Evolutionary conservation across 2,113 vertebrate genomes (phyloP).

Genomic region (Pteruthius melanotis): DNA sequence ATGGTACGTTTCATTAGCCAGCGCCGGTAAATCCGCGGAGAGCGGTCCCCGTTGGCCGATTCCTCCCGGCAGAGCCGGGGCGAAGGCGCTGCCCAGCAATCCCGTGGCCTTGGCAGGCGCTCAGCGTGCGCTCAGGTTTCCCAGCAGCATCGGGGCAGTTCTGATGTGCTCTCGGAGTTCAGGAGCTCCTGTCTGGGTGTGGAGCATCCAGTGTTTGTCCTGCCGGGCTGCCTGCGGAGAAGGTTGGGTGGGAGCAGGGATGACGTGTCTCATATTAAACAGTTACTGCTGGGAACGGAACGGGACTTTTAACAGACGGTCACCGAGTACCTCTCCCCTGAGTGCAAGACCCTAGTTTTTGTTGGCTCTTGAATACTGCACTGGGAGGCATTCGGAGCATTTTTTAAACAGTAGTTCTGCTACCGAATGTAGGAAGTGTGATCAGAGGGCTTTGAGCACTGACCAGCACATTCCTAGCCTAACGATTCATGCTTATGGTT

Average conservation of each 20-base stretch:
- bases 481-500: background rate
- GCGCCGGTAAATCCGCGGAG: rapidly evolving
- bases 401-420: background rate
- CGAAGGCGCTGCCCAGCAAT: rapidly evolving
- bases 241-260: background rate
- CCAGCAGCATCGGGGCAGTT: rapidly evolving
- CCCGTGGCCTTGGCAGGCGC: background rate
- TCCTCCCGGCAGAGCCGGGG: background rate
- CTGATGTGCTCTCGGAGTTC: rapidly evolving
- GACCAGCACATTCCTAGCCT: background rate
- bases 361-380: background rate
- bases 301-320: background rate
- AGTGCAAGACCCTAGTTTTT: background rate
- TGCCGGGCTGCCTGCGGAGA: background rate
- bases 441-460: background rate
- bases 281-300: background rate
- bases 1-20: rapidly evolving
- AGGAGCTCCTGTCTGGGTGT: background rate
- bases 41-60: rapidly evolving
- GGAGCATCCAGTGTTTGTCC: background rate
- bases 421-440: background rate
- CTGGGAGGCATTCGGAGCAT: background rate
- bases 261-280: background rate
- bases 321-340: background rate
- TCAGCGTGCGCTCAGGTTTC: rapidly evolving